Evolutionary conservation across 2,888 invertebrate species (phyloP), one percentile per base, ranked within the genome.

Genomic region (Sinopyrophorus schimmeli): DNA sequence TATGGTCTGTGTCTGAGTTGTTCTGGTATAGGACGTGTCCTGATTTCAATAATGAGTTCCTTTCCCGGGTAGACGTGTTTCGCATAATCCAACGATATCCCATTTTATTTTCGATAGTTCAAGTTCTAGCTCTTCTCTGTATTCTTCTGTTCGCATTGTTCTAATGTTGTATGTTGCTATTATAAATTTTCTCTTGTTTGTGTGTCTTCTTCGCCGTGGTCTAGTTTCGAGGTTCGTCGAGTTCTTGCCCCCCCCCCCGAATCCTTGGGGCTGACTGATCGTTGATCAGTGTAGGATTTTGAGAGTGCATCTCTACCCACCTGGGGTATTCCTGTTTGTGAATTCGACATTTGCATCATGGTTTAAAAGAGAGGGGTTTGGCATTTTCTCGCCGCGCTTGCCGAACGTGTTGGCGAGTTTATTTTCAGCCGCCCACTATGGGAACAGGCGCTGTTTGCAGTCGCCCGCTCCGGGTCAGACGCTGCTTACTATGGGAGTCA

Each of bases 251-350:
- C 20, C 9, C 35, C 21, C 35, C 10, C 3, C 20, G 35, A 35
- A 35, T 35, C 20, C 21, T 3, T 11, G 35, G 21, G 21, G 23
- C 21, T 9, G 21, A 35, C 21, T 35, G 35, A 35, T 1, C 4
- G 5, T 21, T 20, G 9, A 20, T 32, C 16, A 32, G 32, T 32
- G 16, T 9, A 17, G n/a, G 16, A 32, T 32, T 32, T 10, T 9
- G 16, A 15, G 18, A 3, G 9, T 32, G 3, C 17, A 7, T 3
- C 18, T 32, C 32, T 12, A 32, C 32, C 17, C 16, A 9, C 9
- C 16, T 27, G 27, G 24, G 6, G 24, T 24, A 24, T 24, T 10
- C 10, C 3, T 7, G 24, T 24, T 24, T 24, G 3, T 4, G 7
- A 24, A 24, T 6, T 24, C 6, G 6, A 24, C 24, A 24, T 24